These are phyloP conservation scores for Suricata suricatta DNA, from an alignment of 2,113 vertebrate species.

Conservation along the genomic window DNA sequence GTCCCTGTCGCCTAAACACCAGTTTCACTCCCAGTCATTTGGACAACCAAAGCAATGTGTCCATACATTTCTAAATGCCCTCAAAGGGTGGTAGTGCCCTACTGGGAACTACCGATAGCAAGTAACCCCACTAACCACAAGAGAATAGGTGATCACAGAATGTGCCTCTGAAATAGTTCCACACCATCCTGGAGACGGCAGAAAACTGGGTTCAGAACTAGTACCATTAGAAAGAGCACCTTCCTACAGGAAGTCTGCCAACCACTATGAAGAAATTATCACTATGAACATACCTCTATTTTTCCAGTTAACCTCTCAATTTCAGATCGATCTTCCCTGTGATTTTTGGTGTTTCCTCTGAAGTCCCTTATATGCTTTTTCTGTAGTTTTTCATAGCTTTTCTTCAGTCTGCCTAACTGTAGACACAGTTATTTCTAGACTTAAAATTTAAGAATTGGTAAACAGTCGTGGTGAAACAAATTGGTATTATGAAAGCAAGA, in stretches of 20 bases:
- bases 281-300: slow-evolving; percentile 86
- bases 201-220: background rate
- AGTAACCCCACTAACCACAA: background rate
- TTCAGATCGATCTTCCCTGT: slow-evolving; percentile 86
- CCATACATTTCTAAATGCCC: background rate
- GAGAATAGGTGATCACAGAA: background rate
- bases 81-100: background rate
- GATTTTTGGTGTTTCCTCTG: slow-evolving; percentile 82
- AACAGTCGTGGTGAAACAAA: slow-evolving; percentile 16
- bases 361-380: slow-evolving; percentile 88
- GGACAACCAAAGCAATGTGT: slow-evolving; percentile 11
- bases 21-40: slow-evolving; percentile 23
- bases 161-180: background rate
- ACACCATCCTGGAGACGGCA: background rate
- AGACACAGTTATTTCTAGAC: slow-evolving; percentile 68
- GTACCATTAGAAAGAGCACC: slow-evolving; percentile 7
- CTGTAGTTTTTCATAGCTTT: slow-evolving; percentile 95
- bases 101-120: background rate
- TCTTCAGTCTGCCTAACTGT: slow-evolving; percentile 92
- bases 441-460: slow-evolving; percentile 65
- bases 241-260: background rate
- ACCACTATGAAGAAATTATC: background rate
- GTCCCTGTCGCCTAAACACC: background rate
- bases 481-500: slow-evolving; percentile 30
- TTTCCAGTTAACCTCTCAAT: slow-evolving; percentile 86